phyloP scores from a whole-genome alignment of 2,888 invertebrate genomes.

The Torymus tubicola region DNA sequence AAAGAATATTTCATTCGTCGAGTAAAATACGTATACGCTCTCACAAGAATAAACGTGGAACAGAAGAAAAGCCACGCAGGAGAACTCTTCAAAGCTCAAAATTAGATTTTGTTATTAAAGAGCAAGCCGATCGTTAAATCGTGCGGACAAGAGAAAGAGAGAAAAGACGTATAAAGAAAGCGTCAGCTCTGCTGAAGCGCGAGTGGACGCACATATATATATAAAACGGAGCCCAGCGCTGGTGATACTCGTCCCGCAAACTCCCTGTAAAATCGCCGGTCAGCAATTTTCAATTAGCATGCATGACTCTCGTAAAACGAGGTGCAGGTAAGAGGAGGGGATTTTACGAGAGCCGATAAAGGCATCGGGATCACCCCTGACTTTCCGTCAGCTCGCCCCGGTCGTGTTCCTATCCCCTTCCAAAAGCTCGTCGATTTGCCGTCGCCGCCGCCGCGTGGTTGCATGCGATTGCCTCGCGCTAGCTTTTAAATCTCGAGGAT shows the following conservation, averaged over 20 bases:
- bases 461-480: too few species aligned
- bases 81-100: neutral
- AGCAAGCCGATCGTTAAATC: constrained; percentile 8
- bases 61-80: neutral
- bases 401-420: neutral
- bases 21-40: neutral
- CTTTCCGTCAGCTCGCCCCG: neutral
- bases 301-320: constrained; percentile 62
- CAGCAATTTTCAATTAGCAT: constrained; percentile 66
- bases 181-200: too few species aligned
- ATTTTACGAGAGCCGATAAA: constrained; percentile 52
- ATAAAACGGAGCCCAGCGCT: constrained; percentile 54
- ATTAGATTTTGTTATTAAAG: constrained; percentile 26
- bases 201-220: constrained; percentile 42
- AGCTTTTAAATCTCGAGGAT: too few species aligned
- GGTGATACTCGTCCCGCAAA: constrained; percentile 30
- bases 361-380: constrained; percentile 23
- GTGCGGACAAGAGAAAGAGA: constrained; percentile 12
- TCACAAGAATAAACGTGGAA: neutral
- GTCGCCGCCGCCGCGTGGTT: neutral
- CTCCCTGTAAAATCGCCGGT: constrained; percentile 52
- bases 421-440: neutral
- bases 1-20: neutral
- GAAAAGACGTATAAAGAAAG: neutral
- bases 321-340: neutral